A percentile compares a stretch with the other conserved stretches of the same genome.
Evolutionary conservation across 2,113 vertebrate species (phyloP).

Genomic region (Zapornia atra): DNA sequence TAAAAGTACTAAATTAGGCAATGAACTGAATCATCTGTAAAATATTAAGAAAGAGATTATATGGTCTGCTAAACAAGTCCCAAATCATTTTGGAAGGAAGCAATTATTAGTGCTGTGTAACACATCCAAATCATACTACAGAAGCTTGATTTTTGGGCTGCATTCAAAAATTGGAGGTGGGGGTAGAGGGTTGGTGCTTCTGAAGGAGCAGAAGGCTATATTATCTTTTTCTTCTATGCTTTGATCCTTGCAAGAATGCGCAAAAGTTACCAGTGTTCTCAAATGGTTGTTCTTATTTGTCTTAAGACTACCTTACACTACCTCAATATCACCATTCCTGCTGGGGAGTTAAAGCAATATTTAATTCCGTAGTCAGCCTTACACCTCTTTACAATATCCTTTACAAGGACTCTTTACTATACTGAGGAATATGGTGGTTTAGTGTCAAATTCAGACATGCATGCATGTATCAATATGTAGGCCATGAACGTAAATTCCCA

Average conservation of each 20-base stretch:
- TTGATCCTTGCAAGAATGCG: neutral
- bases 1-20: neutral
- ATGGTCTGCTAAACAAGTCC: neutral
- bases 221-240: neutral
- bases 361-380: neutral
- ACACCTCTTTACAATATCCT: neutral
- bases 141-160: neutral
- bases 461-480: neutral
- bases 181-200: neutral
- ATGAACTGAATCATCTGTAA: neutral
- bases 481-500: accelerated
- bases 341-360: neutral
- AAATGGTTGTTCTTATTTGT: neutral
- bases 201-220: neutral
- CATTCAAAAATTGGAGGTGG: neutral
- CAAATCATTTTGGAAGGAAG: neutral
- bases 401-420: neutral
- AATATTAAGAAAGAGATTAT: neutral
- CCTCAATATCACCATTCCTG: neutral
- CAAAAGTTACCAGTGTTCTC: neutral
- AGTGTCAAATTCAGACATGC: neutral
- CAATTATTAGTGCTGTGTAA: neutral
- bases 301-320: neutral
- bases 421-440: neutral
- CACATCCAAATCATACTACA: neutral